Evolutionary conservation across 2,888 invertebrate genomes (phyloP), one percentile per base, ranked within the genome.

Genomic region (Bellardia pandia): DNA sequence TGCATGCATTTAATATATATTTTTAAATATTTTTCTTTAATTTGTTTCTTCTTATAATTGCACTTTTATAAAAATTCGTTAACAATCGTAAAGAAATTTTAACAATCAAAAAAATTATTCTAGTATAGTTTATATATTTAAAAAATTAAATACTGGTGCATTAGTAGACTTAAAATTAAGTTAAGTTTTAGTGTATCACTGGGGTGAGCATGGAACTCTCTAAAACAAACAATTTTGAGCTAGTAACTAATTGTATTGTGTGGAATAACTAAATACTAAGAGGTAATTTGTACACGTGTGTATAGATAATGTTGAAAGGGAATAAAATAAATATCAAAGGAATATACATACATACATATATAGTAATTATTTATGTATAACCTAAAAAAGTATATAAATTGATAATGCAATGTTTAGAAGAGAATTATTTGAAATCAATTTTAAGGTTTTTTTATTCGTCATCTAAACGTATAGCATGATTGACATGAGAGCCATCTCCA

Each of bases 381-480:
- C 23, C 23, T 23, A 23, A 23, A 11, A 23, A 37, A 37, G 23
- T 42, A 45, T 45, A 40, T 13, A 76, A 3, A 48, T 48, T 6
- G 14, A 45, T 66, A 56, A 56, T 51, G 23, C 16, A 53, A 64
- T 4, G 45, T 16, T 62, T 45, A 45, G n/a, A 51, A 13, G 11
- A 7, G 6, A n/a, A 56, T 45, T 16, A 77, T 66, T 66, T 23
- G 77, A 23, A 13, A 37, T 37, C 5, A 37, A 5, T 6, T 3
- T 64, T 23, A 11, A 37, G 37, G 9, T 40, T 76, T 14, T 37
- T 51, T 88, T 88, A 90, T 89, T 93, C 93, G 85, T 93, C 93
- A 80, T 93, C 93, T 81, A 93, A 90, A 84, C 91, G 92, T 74
- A 93, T 90, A 78, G 92, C 93, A 76, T 91, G 91, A 89, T 93